Evolutionary conservation across 64 coral and sea anemone genomes (phyloP).

Genomic region (Actinia tenebrosa): DNA sequence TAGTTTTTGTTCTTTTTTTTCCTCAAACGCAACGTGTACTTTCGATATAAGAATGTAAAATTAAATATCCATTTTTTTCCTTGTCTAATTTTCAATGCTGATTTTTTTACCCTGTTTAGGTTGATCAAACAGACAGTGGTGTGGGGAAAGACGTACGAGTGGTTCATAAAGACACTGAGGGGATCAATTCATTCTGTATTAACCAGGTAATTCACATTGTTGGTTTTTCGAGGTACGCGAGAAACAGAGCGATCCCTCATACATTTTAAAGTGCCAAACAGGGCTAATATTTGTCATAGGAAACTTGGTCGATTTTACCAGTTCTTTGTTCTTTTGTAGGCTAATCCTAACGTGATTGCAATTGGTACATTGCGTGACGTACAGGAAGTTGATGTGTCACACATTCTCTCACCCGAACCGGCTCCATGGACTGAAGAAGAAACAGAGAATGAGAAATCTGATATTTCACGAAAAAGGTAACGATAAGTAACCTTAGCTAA

Average conservation of each 20-base stretch:
- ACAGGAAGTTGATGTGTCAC: slow-evolving; percentile 89
- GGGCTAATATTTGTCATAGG: no score
- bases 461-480: slow-evolving; percentile 65
- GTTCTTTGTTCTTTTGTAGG: slow-evolving; percentile 28
- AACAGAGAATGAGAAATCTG: slow-evolving; percentile 42
- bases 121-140: slow-evolving; percentile 27
- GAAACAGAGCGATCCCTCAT: no score
- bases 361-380: slow-evolving; percentile 83
- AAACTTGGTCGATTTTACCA: not conserved
- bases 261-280: no score
- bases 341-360: slow-evolving; percentile 81
- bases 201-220: slow-evolving; percentile 38
- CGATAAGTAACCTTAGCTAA: not conserved
- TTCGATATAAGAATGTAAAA: no score
- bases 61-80: no score
- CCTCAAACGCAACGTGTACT: no score
- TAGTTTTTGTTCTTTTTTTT: no score
- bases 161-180: slow-evolving; percentile 70
- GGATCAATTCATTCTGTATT: slow-evolving; percentile 71
- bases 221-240: no score
- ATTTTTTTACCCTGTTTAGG: slow-evolving; percentile 2
- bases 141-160: slow-evolving; percentile 30
- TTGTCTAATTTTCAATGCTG: not conserved
- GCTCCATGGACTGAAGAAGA: slow-evolving; percentile 81
- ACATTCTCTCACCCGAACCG: slow-evolving; percentile 52